These are phyloP conservation scores for Rhea pennata DNA, from an alignment of 2,113 vertebrate genomes.

Conservation along the genomic window DNA sequence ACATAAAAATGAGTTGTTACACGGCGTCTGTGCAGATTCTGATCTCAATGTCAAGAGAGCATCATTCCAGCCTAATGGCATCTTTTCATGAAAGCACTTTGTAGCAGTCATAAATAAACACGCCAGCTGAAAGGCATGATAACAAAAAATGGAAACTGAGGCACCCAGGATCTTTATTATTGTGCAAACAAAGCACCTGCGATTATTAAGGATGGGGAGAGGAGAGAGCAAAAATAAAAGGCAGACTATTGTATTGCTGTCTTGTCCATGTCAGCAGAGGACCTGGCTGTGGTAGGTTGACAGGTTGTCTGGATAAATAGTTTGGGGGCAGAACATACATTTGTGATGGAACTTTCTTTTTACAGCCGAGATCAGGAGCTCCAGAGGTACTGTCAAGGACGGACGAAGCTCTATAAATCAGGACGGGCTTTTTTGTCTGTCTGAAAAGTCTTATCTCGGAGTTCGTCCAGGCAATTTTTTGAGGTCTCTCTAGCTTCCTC, in stretches of 20 bases:
- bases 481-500: constrained; percentile 68
- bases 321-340: constrained; percentile 65
- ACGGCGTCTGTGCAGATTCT: constrained; percentile 54
- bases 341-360: constrained; percentile 64
- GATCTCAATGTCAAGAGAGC: constrained; percentile 71
- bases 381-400: constrained; percentile 72
- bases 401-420: constrained; percentile 73
- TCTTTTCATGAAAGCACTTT: constrained; percentile 38
- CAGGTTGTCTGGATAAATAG: constrained; percentile 74
- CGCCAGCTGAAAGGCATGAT: constrained; percentile 27
- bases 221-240: constrained; percentile 26
- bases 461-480: constrained; percentile 71
- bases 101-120: constrained; percentile 60
- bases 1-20: constrained; percentile 76
- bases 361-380: constrained; percentile 43
- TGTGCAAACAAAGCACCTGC: constrained; percentile 36
- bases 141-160: constrained; percentile 72
- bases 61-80: constrained; percentile 53
- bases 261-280: constrained; percentile 59
- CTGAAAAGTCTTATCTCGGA: constrained; percentile 74
- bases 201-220: constrained; percentile 20
- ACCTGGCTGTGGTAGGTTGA: constrained; percentile 65
- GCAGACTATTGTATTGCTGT: constrained; percentile 34
- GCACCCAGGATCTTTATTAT: constrained; percentile 50
- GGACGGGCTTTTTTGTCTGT: constrained; percentile 67